Conservation (phyloP, 2,797 vertebrate genomes). For the Harpagifer antarcticus region DNA sequence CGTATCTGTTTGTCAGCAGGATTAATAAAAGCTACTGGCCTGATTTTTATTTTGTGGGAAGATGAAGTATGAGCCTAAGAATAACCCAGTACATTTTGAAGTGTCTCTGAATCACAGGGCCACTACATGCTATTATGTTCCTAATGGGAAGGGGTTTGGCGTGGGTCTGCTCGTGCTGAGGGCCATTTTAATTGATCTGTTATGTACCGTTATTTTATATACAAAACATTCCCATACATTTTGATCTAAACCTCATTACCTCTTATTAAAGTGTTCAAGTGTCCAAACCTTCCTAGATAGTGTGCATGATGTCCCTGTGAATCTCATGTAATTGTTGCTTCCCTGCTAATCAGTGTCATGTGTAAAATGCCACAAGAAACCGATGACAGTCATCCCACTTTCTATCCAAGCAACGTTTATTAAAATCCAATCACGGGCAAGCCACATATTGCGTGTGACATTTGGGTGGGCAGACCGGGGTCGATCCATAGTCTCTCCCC, state of each 20-base stretch:
- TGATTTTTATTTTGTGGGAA: no score
- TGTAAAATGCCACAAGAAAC: constrained; percentile 50
- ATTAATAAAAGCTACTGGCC: no score
- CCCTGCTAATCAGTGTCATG: constrained; percentile 39
- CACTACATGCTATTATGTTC: no score
- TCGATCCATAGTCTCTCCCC: constrained; percentile 21
- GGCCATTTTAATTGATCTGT: no score
- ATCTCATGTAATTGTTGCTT: constrained; percentile 20
- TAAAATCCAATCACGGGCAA: constrained; percentile 56
- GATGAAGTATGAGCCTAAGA: no score
- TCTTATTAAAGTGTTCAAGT: not conserved
- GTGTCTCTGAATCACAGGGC: no score
- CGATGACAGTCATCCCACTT: constrained; percentile 24
- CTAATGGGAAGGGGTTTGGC: no score
- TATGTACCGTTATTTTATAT: not conserved
- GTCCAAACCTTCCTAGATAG: not conserved
- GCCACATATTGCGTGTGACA: constrained; percentile 49
- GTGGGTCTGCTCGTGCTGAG: no score
- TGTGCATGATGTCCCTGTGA: not conserved
- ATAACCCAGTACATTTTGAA: no score
- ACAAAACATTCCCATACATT: not conserved
- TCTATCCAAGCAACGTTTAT: constrained; percentile 36
- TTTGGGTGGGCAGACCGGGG: constrained; percentile 39
- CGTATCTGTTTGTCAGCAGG: no score
- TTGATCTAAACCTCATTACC: not conserved